A percentile compares a stretch with the other conserved stretches of the same genome.
phyloP scores from a whole-genome alignment of 2,797 vertebrate genomes.

The Onychomys arenicola region DNA sequence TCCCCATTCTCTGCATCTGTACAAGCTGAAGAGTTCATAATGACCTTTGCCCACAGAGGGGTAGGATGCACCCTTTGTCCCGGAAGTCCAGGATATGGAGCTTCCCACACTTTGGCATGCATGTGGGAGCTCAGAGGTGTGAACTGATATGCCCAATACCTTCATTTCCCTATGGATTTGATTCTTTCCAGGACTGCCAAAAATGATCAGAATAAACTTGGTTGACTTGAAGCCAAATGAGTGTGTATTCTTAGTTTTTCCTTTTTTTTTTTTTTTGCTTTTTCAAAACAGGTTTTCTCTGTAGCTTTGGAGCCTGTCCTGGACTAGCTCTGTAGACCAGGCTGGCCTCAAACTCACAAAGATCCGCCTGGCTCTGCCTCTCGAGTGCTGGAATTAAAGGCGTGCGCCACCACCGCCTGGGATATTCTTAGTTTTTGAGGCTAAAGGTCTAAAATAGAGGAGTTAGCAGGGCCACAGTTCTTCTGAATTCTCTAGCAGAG shows the following conservation, averaged over 20 bases:
- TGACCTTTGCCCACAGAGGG: background rate
- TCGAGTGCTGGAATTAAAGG: no score
- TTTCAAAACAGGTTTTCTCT: no score
- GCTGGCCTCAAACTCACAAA: no score
- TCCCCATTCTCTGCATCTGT: background rate
- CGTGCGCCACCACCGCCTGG: no score
- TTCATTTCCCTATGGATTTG: background rate
- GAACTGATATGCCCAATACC: background rate
- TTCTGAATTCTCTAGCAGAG: background rate
- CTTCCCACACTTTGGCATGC: accelerated
- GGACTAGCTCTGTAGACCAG: no score
- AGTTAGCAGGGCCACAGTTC: background rate
- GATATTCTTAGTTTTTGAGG: background rate
- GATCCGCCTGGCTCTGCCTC: no score
- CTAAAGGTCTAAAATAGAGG: background rate
- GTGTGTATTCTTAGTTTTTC: background rate
- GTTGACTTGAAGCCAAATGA: background rate
- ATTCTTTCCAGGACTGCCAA: background rate
- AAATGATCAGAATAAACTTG: background rate
- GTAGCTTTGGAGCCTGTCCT: no score
- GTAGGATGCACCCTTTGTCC: background rate
- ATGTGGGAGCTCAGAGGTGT: background rate
- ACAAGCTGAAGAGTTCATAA: background rate
- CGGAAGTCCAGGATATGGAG: background rate
- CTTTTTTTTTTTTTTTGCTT: no score